Evolutionary conservation across 2,797 vertebrate genomes (phyloP).

Genomic region (Sebastes matsubarae): DNA sequence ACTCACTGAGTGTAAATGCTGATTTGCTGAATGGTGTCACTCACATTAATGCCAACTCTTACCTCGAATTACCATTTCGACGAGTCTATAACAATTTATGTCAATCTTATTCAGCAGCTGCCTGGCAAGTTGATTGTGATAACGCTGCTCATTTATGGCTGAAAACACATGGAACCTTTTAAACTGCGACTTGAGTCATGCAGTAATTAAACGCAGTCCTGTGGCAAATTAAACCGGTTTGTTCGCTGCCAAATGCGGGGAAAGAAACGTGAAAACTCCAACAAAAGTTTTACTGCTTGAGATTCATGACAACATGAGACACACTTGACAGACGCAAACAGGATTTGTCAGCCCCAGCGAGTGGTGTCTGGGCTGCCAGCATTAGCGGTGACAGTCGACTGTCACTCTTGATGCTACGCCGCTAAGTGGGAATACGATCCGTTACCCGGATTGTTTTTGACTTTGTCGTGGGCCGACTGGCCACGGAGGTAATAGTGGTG

Average conservation of each 20-base stretch:
- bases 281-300: conserved; percentile 54
- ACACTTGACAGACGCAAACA: conserved; percentile 62
- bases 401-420: conserved; percentile 66
- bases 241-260: conserved; percentile 2
- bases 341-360: conserved; percentile 70
- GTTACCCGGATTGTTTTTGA: conserved; percentile 74
- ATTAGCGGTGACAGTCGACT: conserved; percentile 69
- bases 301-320: conserved; percentile 49
- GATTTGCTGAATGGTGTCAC: conserved; percentile 5
- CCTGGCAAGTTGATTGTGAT: conserved; percentile 18
- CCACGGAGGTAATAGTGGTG: conserved; percentile 25
- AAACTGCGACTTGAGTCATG: conserved; percentile 34
- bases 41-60: conserved; percentile 1
- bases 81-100: background rate
- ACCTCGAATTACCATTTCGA: background rate
- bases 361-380: conserved; percentile 57
- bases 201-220: conserved; percentile 47
- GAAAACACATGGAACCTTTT: conserved; percentile 40
- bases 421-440: conserved; percentile 75
- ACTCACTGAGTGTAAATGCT: background rate
- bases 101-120: conserved; percentile 14
- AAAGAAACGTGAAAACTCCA: conserved; percentile 31
- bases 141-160: conserved; percentile 26
- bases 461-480: conserved; percentile 53
- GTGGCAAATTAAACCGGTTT: conserved; percentile 44